phyloP scores from a whole-genome alignment of 2,888 invertebrate genomes.

The Noctuana brunneofusca region DNA sequence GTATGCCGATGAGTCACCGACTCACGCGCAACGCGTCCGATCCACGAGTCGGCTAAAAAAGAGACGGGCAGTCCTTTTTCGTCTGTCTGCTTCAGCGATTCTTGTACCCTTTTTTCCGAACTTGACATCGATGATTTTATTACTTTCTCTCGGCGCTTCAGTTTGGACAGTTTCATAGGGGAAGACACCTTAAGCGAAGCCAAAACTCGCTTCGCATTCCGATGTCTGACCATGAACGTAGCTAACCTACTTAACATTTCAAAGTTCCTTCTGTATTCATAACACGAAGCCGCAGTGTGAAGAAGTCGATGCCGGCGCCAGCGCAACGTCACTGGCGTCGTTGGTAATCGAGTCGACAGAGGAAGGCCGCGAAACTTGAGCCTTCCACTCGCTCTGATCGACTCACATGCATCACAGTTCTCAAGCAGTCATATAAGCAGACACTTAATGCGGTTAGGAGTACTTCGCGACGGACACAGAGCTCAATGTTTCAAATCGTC shows the following conservation, averaged over 20 bases:
- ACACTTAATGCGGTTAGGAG: constrained; percentile 35
- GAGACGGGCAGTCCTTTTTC: constrained; percentile 58
- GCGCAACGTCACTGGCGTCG: constrained; percentile 70
- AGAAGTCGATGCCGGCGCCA: constrained; percentile 67
- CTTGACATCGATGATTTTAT: constrained; percentile 45
- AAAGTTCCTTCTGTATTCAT: constrained; percentile 56
- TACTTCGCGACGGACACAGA: constrained; percentile 27
- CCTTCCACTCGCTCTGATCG: constrained; percentile 70
- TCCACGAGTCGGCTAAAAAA: constrained; percentile 63
- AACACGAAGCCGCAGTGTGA: constrained; percentile 55
- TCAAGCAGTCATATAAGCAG: constrained; percentile 39
- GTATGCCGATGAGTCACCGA: constrained; percentile 57
- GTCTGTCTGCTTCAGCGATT: constrained; percentile 47
- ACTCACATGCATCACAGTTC: constrained; percentile 49
- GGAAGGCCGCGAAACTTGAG: constrained; percentile 78
- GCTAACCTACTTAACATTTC: constrained; percentile 38
- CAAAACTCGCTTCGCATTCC: constrained; percentile 24
- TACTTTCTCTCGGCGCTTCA: constrained; percentile 42
- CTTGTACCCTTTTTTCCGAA: constrained; percentile 48
- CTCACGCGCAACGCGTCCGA: constrained; percentile 63
- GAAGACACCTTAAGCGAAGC: neutral
- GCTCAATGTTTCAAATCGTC: constrained; percentile 33
- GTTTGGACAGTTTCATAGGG: constrained; percentile 30
- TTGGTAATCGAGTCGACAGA: constrained; percentile 73
- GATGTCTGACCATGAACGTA: constrained; percentile 17